Evolutionary conservation across 2,113 vertebrate species (phyloP).

Genomic region (Stigmatopora argus): DNA sequence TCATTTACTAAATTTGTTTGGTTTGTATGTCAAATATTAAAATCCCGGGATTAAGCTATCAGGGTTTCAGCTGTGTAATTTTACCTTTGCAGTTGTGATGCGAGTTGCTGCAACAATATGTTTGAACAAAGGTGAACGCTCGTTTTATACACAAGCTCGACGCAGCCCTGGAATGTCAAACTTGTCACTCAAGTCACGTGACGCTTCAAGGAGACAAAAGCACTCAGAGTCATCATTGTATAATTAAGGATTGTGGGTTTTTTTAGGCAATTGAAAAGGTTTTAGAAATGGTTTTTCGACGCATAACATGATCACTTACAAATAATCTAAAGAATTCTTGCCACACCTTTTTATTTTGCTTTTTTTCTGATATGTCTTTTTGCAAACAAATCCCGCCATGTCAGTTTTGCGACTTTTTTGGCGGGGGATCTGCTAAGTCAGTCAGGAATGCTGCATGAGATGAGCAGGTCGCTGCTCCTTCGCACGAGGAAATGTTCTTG

Average conservation of each 20-base stretch:
- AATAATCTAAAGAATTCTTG: background rate
- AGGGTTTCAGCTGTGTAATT: too few species aligned
- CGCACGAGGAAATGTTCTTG: background rate
- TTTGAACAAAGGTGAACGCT: too few species aligned
- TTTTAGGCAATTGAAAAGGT: background rate
- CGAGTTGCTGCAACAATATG: background rate
- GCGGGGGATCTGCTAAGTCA: background rate
- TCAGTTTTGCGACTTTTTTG: background rate
- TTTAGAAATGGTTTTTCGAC: background rate
- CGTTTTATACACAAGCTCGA: background rate
- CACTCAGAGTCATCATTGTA: background rate
- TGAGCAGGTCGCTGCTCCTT: background rate
- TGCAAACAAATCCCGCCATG: background rate
- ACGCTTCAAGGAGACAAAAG: background rate
- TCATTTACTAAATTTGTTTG: background rate
- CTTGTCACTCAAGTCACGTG: background rate
- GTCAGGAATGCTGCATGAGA: background rate
- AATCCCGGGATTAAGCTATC: background rate
- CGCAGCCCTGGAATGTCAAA: background rate
- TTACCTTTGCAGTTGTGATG: conserved; percentile 1
- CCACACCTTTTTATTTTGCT: background rate
- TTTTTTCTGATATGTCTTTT: background rate
- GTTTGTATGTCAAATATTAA: background rate
- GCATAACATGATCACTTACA: background rate
- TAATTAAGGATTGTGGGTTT: background rate